Conservation (phyloP, 2,797 vertebrate species). For the Darevskia nairensis region DNA sequence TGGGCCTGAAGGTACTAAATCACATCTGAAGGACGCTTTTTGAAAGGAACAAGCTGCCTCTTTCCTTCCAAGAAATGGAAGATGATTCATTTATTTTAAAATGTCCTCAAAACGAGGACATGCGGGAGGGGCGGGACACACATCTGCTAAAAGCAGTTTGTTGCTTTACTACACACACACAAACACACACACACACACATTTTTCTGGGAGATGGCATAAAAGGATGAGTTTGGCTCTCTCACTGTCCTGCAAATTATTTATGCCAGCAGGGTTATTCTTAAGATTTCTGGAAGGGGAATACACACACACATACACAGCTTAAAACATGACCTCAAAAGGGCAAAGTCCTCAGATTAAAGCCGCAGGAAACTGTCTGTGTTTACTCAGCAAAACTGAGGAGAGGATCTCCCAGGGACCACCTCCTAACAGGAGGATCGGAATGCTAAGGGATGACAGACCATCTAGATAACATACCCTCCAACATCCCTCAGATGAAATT, state of each 20-base stretch:
- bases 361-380: not conserved
- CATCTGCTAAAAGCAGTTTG: not conserved
- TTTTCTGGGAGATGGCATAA: too few relatives aligned
- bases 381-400: not conserved
- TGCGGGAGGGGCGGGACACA: slow-evolving; percentile 27
- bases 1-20: slow-evolving; percentile 31
- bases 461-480: not conserved
- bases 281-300: not conserved
- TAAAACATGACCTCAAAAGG: slow-evolving; percentile 2
- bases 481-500: too few relatives aligned
- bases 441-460: too few relatives aligned
- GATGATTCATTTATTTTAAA: slow-evolving; percentile 48
- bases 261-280: not conserved
- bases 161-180: too few relatives aligned
- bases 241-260: not conserved
- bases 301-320: not conserved
- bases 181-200: too few relatives aligned
- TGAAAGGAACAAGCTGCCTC: slow-evolving; percentile 48
- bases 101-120: slow-evolving; percentile 15
- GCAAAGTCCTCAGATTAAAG: not conserved
- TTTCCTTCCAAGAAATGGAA: slow-evolving; percentile 59
- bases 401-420: not conserved
- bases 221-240: slow-evolving; percentile 18
- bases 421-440: too few relatives aligned
- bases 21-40: slow-evolving; percentile 47